Conservation (phyloP, 2,113 vertebrate genomes). For the Xerus inauris region DNA sequence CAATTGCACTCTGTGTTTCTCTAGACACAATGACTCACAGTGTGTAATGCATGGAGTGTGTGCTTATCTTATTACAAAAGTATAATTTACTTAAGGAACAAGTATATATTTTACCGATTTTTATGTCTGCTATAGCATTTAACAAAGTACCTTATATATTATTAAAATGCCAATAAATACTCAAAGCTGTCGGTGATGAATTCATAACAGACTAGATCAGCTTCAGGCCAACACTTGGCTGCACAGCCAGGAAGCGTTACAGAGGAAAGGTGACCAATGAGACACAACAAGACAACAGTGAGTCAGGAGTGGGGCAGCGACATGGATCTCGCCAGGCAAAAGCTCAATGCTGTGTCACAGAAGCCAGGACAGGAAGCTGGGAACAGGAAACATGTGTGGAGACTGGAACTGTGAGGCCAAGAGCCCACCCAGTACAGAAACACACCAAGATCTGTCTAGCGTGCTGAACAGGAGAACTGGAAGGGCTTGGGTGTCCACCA, state of each 20-base stretch:
- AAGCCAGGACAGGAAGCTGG: neutral
- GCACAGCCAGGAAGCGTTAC: neutral
- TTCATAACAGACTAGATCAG: neutral
- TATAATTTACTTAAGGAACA: neutral
- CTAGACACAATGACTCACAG: neutral
- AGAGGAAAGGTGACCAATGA: neutral
- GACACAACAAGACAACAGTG: neutral
- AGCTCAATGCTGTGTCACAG: neutral
- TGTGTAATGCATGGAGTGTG: neutral
- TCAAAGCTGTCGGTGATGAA: neutral
- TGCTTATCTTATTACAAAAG: neutral
- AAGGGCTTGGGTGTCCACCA: neutral
- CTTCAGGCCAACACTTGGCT: neutral
- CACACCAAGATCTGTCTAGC: neutral
- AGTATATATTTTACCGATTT: neutral
- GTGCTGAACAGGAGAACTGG: neutral
- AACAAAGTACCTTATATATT: neutral
- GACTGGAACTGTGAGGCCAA: neutral
- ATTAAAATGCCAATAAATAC: neutral
- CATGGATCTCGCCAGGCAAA: neutral
- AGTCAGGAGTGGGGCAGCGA: neutral
- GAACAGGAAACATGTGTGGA: neutral
- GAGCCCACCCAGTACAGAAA: neutral
- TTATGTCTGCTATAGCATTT: neutral
- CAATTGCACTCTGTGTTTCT: neutral